Evolutionary conservation across 2,113 vertebrate species (phyloP).

Genomic region (Protobothrops mucrosquamatus): DNA sequence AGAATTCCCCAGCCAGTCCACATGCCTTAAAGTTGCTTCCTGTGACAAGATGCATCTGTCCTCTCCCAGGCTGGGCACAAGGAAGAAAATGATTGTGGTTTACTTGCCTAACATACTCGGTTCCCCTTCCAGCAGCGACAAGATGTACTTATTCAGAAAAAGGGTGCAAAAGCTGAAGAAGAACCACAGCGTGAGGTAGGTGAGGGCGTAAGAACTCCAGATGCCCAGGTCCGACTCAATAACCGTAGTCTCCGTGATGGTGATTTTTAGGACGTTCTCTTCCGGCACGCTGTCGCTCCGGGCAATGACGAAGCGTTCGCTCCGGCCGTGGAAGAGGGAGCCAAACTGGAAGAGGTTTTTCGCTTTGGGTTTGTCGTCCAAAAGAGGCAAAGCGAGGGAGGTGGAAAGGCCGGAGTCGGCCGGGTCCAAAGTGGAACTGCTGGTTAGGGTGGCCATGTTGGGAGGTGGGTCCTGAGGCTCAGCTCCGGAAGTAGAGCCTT

Average conservation of each 20-base stretch:
- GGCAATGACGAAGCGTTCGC: constrained; percentile 78
- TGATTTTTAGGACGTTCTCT: constrained; percentile 87
- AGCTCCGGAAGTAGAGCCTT: neutral
- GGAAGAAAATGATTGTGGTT: neutral
- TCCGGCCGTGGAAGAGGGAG: constrained; percentile 67
- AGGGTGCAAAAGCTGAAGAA: constrained; percentile 98
- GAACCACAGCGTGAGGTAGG: constrained; percentile 88
- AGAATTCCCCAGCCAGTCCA: too few relatives aligned
- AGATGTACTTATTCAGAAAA: constrained; percentile 97
- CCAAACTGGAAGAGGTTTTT: constrained; percentile 61
- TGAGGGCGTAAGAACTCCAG: constrained; percentile 80
- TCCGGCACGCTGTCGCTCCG: constrained; percentile 77
- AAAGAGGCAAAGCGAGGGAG: neutral
- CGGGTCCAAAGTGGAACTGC: neutral
- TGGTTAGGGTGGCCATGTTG: constrained; percentile 55
- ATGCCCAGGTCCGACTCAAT: constrained; percentile 88
- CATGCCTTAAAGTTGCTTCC: too few relatives aligned
- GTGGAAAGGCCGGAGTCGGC: neutral
- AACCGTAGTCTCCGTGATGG: constrained; percentile 89
- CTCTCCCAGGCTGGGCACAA: neutral
- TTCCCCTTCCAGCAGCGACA: constrained; percentile 90
- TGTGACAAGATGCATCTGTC: too few relatives aligned
- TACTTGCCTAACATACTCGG: constrained; percentile 90
- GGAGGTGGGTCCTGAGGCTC: neutral
- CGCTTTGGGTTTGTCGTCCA: constrained; percentile 51